Evolutionary conservation across 1,140 invertebrate genomes (phyloP).

Genomic region (Drosophila ironensis): DNA sequence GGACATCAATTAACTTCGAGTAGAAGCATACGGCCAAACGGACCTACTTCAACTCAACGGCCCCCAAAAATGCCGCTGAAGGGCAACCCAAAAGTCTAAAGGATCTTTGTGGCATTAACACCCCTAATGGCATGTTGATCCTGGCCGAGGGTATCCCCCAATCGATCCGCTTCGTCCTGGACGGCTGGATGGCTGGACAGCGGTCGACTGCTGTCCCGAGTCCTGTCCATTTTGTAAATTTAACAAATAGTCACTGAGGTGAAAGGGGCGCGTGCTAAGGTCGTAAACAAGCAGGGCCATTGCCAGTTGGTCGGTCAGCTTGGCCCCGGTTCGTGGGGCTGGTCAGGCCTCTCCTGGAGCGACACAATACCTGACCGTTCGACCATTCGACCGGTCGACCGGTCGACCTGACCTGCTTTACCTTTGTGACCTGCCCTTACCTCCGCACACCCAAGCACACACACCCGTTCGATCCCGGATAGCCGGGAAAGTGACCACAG

Average conservation of each 20-base stretch:
- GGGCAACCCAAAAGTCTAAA: neutral
- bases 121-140: constrained; percentile 1
- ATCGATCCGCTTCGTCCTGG: constrained; percentile 39
- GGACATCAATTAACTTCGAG: too few species aligned
- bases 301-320: constrained; percentile 27
- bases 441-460: constrained; percentile 12
- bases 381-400: constrained; percentile 46
- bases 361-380: constrained; percentile 76
- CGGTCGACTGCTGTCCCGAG: too few species aligned
- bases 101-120: constrained; percentile 7
- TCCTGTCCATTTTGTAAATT: constrained; percentile 69
- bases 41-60: too few species aligned
- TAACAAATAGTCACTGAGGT: constrained; percentile 73
- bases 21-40: too few species aligned
- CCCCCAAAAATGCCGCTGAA: neutral
- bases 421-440: constrained; percentile 6
- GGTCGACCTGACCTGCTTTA: neutral
- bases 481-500: constrained; percentile 53
- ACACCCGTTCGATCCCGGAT: neutral
- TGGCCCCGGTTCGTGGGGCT: neutral
- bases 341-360: constrained; percentile 33
- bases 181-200: too few species aligned
- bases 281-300: constrained; percentile 65
- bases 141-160: constrained; percentile 33
- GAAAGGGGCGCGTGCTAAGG: constrained; percentile 67